Evolutionary conservation across 92 coral and sea anemone species (phyloP).

Genomic region (Blastomussa wellsi): DNA sequence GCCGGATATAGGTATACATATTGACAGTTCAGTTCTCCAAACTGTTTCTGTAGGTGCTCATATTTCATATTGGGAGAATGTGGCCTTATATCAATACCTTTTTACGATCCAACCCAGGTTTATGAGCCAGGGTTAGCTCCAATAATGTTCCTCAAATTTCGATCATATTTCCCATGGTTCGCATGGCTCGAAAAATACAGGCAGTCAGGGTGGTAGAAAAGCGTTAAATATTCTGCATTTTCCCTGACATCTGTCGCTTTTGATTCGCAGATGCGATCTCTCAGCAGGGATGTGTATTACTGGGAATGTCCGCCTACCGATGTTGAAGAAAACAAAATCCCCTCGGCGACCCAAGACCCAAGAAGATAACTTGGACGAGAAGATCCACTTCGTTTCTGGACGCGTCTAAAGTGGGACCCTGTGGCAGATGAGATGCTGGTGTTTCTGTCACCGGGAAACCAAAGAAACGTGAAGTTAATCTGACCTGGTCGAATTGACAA

Average conservation of each 20-base stretch:
- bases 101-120: not conserved
- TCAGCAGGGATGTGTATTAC: constrained; percentile 3
- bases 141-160: too few relatives aligned
- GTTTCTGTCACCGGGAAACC: not conserved
- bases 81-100: not conserved
- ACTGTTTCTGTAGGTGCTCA: not conserved
- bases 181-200: too few relatives aligned
- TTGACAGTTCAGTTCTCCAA: not conserved
- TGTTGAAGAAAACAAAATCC: constrained; percentile 18
- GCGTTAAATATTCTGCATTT: too few relatives aligned
- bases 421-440: not conserved
- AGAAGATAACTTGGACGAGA: constrained; percentile 16
- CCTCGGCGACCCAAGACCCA: not conserved
- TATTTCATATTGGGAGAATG: not conserved
- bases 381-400: constrained; percentile 27
- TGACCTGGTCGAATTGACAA: not conserved
- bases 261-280: constrained; percentile 12
- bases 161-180: too few relatives aligned
- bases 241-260: not conserved
- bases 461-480: not conserved
- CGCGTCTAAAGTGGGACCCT: not conserved
- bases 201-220: too few relatives aligned
- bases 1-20: constrained; percentile 49
- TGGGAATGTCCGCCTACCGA: constrained; percentile 19
- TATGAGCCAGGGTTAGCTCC: too few relatives aligned